Evolutionary conservation across 2,888 invertebrate genomes (phyloP).

Genomic region (Lysandra bellargus): DNA sequence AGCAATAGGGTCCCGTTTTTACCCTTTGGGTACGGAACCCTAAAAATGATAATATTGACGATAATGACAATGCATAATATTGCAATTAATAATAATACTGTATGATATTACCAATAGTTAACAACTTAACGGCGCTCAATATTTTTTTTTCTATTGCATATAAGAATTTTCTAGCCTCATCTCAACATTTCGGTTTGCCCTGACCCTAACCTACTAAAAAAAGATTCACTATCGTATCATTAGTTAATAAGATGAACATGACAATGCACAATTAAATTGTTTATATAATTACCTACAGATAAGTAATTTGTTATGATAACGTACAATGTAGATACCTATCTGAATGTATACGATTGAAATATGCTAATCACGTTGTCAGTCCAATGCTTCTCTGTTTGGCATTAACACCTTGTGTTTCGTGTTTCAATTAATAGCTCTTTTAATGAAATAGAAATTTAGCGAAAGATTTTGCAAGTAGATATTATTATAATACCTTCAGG

Average conservation of each 20-base stretch:
- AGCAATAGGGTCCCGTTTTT: too few relatives aligned
- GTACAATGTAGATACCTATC: not conserved
- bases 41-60: too few relatives aligned
- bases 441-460: not conserved
- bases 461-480: too few relatives aligned
- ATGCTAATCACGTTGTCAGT: not conserved
- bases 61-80: too few relatives aligned
- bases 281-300: not conserved
- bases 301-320: not conserved
- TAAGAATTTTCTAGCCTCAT: too few relatives aligned
- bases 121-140: too few relatives aligned
- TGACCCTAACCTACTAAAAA: not conserved
- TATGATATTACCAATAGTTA: too few relatives aligned
- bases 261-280: not conserved
- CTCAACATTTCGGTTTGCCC: too few relatives aligned
- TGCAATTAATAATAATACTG: too few relatives aligned
- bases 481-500: not conserved
- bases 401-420: not conserved
- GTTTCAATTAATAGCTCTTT: not conserved
- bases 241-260: not conserved
- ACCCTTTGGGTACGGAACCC: too few relatives aligned
- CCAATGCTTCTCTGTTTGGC: not conserved
- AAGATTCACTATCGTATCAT: not conserved
- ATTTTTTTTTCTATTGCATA: not conserved
- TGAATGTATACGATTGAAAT: not conserved